Evolutionary conservation across 2,797 vertebrate species (phyloP).

Genomic region (Sylvilagus floridanus): DNA sequence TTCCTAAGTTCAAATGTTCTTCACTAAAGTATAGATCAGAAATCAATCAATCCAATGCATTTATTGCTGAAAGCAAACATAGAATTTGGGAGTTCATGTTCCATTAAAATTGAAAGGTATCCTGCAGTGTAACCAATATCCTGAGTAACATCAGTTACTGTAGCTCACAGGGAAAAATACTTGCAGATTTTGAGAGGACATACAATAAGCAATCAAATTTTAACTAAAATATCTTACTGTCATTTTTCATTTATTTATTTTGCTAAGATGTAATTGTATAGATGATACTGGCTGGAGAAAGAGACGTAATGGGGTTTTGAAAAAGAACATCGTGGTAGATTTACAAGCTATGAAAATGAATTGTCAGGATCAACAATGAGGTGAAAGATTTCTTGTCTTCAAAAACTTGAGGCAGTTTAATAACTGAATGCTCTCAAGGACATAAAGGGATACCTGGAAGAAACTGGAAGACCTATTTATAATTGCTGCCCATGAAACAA

Average conservation of each 20-base stretch:
- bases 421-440: conserved; percentile 68
- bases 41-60: neutral
- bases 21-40: neutral
- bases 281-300: conserved; percentile 70
- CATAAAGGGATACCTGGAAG: conserved; percentile 77
- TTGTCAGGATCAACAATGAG: conserved; percentile 72
- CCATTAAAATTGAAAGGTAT: conserved; percentile 25
- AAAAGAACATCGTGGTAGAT: conserved; percentile 60
- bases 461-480: conserved; percentile 64
- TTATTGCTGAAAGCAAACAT: neutral
- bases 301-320: conserved; percentile 65
- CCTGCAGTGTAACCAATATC: neutral
- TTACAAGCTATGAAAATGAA: conserved; percentile 75
- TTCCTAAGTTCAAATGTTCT: neutral
- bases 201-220: conserved; percentile 3
- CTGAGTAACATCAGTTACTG: conserved; percentile 13
- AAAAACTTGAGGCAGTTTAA: conserved; percentile 62
- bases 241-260: neutral
- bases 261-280: conserved; percentile 50
- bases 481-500: conserved; percentile 15
- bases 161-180: conserved; percentile 30
- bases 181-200: conserved; percentile 46
- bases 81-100: neutral
- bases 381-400: conserved; percentile 66
- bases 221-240: neutral